phyloP scores from a whole-genome alignment of 2,888 invertebrate species.

The Blastobasis adustella region DNA sequence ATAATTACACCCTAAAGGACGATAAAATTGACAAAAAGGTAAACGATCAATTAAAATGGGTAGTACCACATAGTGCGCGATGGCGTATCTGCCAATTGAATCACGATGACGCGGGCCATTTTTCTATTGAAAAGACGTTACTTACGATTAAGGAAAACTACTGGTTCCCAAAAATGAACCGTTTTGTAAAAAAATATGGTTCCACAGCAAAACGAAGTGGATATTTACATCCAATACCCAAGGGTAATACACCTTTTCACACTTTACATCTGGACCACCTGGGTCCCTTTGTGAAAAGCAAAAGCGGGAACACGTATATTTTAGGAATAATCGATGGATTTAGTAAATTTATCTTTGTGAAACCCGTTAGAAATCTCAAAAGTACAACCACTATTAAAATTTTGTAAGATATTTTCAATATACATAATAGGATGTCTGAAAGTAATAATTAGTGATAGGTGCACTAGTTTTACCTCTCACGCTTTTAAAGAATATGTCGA shows the following conservation, averaged over 20 bases:
- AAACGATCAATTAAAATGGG: constrained; percentile 2
- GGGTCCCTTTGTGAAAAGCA: constrained; percentile 13
- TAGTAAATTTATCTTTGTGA: constrained; percentile 7
- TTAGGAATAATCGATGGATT: constrained; percentile 14
- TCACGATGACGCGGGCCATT: constrained; percentile 14
- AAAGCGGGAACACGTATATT: constrained; percentile 14
- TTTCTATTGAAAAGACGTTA: constrained; percentile 10
- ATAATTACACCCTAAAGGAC: constrained; percentile 1
- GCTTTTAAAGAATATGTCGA: too few relatives aligned
- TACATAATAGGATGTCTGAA: too few relatives aligned
- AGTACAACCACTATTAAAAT: too few relatives aligned
- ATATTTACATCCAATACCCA: constrained; percentile 6
- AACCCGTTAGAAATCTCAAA: too few relatives aligned
- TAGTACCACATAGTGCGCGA: constrained; percentile 2
- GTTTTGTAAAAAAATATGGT: constrained; percentile 8
- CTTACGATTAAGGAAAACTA: constrained; percentile 11
- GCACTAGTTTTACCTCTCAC: too few relatives aligned
- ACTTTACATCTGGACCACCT: constrained; percentile 12
- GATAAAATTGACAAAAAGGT: constrained; percentile 1
- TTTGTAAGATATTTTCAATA: too few relatives aligned
- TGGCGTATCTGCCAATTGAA: constrained; percentile 3
- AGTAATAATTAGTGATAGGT: too few relatives aligned
- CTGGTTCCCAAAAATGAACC: constrained; percentile 10
- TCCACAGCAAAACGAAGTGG: not conserved
- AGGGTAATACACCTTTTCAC: constrained; percentile 6